Conservation (phyloP, 2,113 vertebrate genomes). For the Platysternon megacephalum region DNA sequence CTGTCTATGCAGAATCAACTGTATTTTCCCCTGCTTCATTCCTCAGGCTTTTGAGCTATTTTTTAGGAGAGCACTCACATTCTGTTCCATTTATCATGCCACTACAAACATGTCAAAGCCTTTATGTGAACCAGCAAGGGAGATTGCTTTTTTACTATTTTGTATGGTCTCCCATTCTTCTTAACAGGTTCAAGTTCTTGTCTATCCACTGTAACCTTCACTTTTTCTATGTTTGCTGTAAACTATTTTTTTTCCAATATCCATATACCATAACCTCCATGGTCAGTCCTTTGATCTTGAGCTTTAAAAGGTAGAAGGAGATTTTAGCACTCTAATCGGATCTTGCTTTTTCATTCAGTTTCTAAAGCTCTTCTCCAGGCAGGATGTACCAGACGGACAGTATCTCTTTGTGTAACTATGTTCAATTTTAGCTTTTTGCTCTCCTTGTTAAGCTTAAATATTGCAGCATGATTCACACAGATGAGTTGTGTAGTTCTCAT, state of each 20-base stretch:
- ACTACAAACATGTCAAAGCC: background rate
- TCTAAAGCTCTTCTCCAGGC: background rate
- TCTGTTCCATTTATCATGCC: background rate
- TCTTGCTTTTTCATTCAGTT: background rate
- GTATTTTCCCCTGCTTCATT: background rate
- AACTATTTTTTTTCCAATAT: background rate
- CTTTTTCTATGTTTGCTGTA: background rate
- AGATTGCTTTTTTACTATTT: background rate
- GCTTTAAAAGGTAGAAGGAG: background rate
- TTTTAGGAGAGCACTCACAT: background rate
- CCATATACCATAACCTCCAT: background rate
- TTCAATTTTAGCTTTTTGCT: background rate
- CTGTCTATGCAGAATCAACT: background rate
- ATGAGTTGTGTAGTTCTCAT: background rate
- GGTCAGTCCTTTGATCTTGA: background rate
- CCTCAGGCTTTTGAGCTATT: background rate
- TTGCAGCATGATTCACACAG: background rate
- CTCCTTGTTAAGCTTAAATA: background rate
- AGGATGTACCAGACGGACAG: background rate
- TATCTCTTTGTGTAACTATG: background rate
- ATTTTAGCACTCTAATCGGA: background rate
- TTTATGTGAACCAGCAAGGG: background rate
- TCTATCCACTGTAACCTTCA: background rate
- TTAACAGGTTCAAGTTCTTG: background rate
- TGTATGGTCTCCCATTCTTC: fast-evolving